These are phyloP conservation scores for Melanargia galathea DNA, from an alignment of 2,888 invertebrate species.

Conservation along the genomic window DNA sequence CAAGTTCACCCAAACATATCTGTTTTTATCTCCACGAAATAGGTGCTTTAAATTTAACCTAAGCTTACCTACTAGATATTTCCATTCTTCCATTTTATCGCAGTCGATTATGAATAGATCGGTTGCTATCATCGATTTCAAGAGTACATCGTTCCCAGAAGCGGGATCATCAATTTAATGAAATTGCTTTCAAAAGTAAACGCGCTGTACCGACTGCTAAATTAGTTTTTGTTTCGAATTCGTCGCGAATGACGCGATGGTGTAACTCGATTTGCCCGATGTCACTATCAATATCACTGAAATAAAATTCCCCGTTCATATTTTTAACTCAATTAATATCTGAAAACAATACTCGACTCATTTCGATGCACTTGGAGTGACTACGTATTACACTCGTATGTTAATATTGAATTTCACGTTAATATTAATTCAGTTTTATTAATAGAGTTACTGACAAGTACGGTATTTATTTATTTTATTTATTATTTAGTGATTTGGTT, in stretches of 20 bases:
- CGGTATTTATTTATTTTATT: too few species aligned
- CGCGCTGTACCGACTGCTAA: constrained; percentile 18
- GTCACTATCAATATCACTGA: constrained; percentile 34
- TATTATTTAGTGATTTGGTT: too few species aligned
- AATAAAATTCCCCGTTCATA: constrained; percentile 25
- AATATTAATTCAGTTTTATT: not conserved
- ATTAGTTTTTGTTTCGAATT: constrained; percentile 38
- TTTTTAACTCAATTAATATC: constrained; percentile 23
- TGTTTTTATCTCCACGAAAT: too few species aligned
- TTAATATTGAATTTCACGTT: not conserved
- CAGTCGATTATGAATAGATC: not conserved
- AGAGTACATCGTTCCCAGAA: constrained; percentile 42
- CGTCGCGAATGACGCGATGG: constrained; percentile 32
- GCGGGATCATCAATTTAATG: constrained; percentile 31
- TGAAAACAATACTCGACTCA: constrained; percentile 15
- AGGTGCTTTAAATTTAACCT: too few species aligned
- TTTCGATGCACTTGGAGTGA: not conserved
- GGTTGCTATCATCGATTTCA: not conserved
- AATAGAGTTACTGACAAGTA: not conserved
- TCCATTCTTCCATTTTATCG: not conserved
- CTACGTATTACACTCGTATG: not conserved
- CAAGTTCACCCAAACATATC: too few species aligned
- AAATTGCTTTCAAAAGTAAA: constrained; percentile 10
- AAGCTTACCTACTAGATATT: too few species aligned
- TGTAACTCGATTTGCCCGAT: constrained; percentile 38